Evolutionary conservation across 2,888 invertebrate species (phyloP).

Genomic region (Caenorhabditis sinica): DNA sequence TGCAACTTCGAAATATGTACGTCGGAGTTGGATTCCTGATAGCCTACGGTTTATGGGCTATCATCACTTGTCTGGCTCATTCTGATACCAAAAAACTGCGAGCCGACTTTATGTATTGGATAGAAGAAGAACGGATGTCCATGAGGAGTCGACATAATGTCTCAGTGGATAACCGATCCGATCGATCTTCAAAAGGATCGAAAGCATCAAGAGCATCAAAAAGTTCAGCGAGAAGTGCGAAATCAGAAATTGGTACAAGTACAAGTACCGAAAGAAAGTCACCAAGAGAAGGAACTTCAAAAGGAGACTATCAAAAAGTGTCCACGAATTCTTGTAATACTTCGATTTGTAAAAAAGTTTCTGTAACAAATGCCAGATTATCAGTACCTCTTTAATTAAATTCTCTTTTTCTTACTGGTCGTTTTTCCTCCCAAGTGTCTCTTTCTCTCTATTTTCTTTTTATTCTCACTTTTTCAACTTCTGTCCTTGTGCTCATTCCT

Average conservation of each 20-base stretch:
- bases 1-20: slow-evolving; percentile 74
- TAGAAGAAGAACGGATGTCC: slow-evolving; percentile 76
- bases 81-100: slow-evolving; percentile 74
- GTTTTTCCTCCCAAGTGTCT: slow-evolving; percentile 3
- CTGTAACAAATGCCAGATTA: slow-evolving; percentile 68
- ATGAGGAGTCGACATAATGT: slow-evolving; percentile 73
- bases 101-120: slow-evolving; percentile 80
- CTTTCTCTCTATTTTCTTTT: slow-evolving; percentile 3
- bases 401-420: background rate
- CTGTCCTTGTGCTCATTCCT: slow-evolving; percentile 39
- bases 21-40: slow-evolving; percentile 74
- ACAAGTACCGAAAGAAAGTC: slow-evolving; percentile 45
- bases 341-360: slow-evolving; percentile 66
- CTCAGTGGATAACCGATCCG: slow-evolving; percentile 72
- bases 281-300: slow-evolving; percentile 18
- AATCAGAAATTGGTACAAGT: slow-evolving; percentile 61
- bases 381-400: slow-evolving; percentile 66
- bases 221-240: slow-evolving; percentile 67
- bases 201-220: slow-evolving; percentile 70
- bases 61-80: slow-evolving; percentile 69
- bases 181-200: slow-evolving; percentile 73
- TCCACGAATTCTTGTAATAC: slow-evolving; percentile 63
- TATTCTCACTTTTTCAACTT: background rate
- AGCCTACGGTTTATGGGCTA: slow-evolving; percentile 72
- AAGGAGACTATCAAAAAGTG: slow-evolving; percentile 59